These are phyloP conservation scores for Euplagia quadripunctaria DNA, from an alignment of 2,888 invertebrate genomes.

Conservation along the genomic window DNA sequence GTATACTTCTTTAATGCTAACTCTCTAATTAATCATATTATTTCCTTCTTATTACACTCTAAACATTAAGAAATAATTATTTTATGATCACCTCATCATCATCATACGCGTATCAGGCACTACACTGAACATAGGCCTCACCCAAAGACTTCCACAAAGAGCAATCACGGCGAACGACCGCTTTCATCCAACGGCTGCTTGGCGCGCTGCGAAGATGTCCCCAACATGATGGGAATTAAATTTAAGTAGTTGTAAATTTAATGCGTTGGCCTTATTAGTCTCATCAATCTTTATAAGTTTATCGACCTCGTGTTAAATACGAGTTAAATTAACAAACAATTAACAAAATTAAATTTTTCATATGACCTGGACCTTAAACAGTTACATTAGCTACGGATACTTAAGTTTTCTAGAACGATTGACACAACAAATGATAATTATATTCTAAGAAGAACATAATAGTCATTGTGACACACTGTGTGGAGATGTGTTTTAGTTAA, in stretches of 20 bases:
- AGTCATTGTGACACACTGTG: neutral
- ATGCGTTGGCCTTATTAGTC: neutral
- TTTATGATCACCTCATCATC: too few species aligned
- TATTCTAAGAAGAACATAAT: neutral
- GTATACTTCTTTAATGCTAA: too few species aligned
- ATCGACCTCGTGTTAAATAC: neutral
- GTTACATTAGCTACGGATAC: neutral
- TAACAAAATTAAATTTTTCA: too few species aligned
- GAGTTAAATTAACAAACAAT: too few species aligned
- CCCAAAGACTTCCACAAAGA: neutral
- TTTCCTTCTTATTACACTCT: too few species aligned
- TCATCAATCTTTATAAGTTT: neutral
- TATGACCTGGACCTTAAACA: neutral
- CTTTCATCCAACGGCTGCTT: too few species aligned
- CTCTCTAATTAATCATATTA: too few species aligned
- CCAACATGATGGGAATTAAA: neutral
- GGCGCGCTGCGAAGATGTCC: neutral
- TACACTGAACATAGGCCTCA: neutral
- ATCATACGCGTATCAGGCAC: too few species aligned
- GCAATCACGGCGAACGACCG: neutral
- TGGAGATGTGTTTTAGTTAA: slow-evolving; percentile 13
- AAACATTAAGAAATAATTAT: too few species aligned
- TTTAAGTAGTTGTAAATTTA: neutral
- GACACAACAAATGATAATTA: neutral
- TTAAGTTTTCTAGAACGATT: neutral